Base-by-base conservation (phyloP, 2,797 vertebrate species). In the Brachymystax lenok region DNA sequence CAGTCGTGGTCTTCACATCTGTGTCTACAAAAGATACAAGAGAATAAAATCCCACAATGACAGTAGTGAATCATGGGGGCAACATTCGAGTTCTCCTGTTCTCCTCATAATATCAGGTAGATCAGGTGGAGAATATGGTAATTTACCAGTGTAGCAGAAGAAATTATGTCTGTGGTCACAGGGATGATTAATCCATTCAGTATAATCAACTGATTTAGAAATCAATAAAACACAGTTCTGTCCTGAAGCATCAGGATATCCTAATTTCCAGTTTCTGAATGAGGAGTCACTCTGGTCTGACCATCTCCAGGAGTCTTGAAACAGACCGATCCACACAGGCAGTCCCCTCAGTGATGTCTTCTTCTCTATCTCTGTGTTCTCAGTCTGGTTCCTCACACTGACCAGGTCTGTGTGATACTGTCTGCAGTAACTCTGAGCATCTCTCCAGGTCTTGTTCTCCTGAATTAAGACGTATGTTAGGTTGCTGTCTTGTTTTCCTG, bases 261-360 rank as follows among this genome's bases (percentile, higher is more conserved):
- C n/a, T n/a, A n/a, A n/a, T n/a, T n/a, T n/a, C 54, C 54, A 56
- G 54, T 56, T 56, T n/a, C 54, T 35, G 33, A 35, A 35, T 35
- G 33, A 35, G 33, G 33, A 74, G 52, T 28, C 63, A 4, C 24
- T 54, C 52, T 63, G 28, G 66, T 78, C 77, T n/a, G 77, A 78
- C 77, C 77, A 78, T 16, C 56, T 52, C 77, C 77, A 78, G 77
- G 16, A n/a, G 21, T 74, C 71, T 35, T 6, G 69, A 56, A 40
- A 74, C 51, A 78, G 19, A 17, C 77, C 77, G 50, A 78, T 61
- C 77, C 77, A 78, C 24, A 74, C 72, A 8, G n/a, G 0, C 1
- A 2, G 17, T 6, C 16, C 21, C 71, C 4, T 16, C 3, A n/a
- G 33, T n/a, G n/a, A 30, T 17, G 8, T 7, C n/a, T 4, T 28